phyloP scores from a whole-genome alignment of 2,888 invertebrate genomes.

The Diogma glabrata region DNA sequence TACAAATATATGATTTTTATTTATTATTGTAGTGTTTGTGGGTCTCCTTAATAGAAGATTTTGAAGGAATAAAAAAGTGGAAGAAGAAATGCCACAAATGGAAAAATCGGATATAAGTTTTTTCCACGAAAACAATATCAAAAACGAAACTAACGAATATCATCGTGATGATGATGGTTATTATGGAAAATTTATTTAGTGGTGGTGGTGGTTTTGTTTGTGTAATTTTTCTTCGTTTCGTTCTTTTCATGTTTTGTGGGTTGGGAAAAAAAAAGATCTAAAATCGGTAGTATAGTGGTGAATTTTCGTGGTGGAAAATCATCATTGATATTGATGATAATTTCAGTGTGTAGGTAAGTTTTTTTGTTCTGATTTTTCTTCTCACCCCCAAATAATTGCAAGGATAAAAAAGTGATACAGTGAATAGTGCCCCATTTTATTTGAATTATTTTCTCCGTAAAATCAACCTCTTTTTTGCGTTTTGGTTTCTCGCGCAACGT shows the following conservation, averaged over 20 bases:
- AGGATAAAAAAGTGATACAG: constrained; percentile 7
- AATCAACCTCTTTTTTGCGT: not conserved
- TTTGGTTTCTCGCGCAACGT: constrained; percentile 11
- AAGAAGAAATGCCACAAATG: constrained; percentile 7
- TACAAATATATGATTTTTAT: too few relatives aligned
- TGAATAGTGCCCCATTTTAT: too few relatives aligned
- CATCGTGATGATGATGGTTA: too few relatives aligned
- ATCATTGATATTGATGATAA: constrained; percentile 7
- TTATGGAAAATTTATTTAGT: not conserved
- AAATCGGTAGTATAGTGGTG: constrained; percentile 6
- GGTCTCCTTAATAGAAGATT: constrained; percentile 6
- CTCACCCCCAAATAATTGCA: constrained; percentile 1
- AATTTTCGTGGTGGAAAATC: constrained; percentile 7
- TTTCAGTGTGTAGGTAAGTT: too few relatives aligned
- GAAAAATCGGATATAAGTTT: too few relatives aligned
- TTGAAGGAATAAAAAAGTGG: too few relatives aligned
- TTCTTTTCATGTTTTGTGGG: too few relatives aligned
- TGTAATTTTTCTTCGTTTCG: too few relatives aligned
- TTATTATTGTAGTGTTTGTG: constrained; percentile 7
- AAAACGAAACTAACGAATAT: too few relatives aligned
- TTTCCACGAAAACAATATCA: too few relatives aligned
- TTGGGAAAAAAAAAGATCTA: too few relatives aligned
- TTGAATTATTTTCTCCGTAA: not conserved
- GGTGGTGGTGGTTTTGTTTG: not conserved
- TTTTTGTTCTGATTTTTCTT: too few relatives aligned